A percentile compares a stretch with the other conserved stretches of the same genome.
These are phyloP conservation scores for Plecturocebus donacophilus DNA, from an alignment of 2,113 vertebrate genomes.

Conservation along the genomic window DNA sequence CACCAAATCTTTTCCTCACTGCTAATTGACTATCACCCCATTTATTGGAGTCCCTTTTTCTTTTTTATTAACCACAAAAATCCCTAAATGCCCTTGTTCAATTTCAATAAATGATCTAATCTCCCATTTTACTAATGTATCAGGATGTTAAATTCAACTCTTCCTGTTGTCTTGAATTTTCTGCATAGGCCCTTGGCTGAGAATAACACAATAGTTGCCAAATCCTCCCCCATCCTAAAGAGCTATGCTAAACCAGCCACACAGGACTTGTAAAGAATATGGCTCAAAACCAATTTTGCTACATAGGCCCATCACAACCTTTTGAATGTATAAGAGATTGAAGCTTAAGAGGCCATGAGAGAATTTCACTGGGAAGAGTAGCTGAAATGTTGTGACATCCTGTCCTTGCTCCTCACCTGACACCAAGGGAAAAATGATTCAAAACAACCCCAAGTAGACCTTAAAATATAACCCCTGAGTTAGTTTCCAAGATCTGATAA, in stretches of 20 bases:
- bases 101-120: constrained; percentile 70
- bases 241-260: constrained; percentile 49
- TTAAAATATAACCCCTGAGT: not conserved
- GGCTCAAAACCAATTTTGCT: constrained; percentile 19
- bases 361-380: not conserved
- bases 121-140: constrained; percentile 69
- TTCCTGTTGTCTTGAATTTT: constrained; percentile 72
- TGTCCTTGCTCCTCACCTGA: not conserved
- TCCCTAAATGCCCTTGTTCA: constrained; percentile 55
- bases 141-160: constrained; percentile 70
- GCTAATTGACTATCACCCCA: constrained; percentile 56
- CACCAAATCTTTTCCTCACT: constrained; percentile 15
- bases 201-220: constrained; percentile 47
- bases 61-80: constrained; percentile 75
- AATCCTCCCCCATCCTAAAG: constrained; percentile 43
- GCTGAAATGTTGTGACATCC: not conserved
- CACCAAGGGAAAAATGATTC: not conserved
- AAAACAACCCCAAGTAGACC: not conserved
- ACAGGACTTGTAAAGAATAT: constrained; percentile 20
- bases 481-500: not conserved
- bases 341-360: not conserved
- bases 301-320: not conserved
- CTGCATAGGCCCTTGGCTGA: constrained; percentile 55
- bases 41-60: constrained; percentile 24
- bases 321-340: not conserved